Conservation (phyloP, 2,888 invertebrate genomes). For the Lasioglossum villosulum region DNA sequence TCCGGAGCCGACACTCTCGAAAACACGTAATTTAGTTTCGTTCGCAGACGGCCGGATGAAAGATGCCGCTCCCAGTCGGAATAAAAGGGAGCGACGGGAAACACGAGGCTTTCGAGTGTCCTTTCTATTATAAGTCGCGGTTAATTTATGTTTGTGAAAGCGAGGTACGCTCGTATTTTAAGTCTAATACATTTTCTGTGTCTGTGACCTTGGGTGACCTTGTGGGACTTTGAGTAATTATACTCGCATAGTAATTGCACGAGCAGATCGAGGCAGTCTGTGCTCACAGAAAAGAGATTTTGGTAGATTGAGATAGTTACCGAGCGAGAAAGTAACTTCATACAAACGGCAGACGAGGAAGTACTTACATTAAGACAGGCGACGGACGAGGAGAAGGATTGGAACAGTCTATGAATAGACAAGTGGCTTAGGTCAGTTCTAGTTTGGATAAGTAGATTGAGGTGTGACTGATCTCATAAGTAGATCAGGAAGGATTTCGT, state of each 20-base stretch:
- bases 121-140: slow-evolving; percentile 51
- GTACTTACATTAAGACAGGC: not conserved
- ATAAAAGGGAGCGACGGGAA: not conserved
- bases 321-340: not conserved
- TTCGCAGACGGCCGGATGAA: not conserved
- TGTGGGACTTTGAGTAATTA: too few species aligned
- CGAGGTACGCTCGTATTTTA: not conserved
- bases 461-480: not conserved
- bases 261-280: not conserved
- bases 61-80: too few species aligned
- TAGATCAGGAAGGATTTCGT: not conserved
- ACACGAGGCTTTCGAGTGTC: slow-evolving; percentile 42
- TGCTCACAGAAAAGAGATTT: not conserved
- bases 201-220: too few species aligned
- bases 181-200: not conserved
- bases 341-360: not conserved
- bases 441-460: not conserved
- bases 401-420: not conserved
- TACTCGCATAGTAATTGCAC: too few species aligned
- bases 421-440: slow-evolving; percentile 22
- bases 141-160: slow-evolving; percentile 18
- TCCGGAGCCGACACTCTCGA: not conserved
- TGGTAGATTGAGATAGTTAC: not conserved
- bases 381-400: not conserved
- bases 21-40: slow-evolving; percentile 35